phyloP scores from a whole-genome alignment of 92 coral and sea anemone genomes.

The Umimayanthus kanabou region DNA sequence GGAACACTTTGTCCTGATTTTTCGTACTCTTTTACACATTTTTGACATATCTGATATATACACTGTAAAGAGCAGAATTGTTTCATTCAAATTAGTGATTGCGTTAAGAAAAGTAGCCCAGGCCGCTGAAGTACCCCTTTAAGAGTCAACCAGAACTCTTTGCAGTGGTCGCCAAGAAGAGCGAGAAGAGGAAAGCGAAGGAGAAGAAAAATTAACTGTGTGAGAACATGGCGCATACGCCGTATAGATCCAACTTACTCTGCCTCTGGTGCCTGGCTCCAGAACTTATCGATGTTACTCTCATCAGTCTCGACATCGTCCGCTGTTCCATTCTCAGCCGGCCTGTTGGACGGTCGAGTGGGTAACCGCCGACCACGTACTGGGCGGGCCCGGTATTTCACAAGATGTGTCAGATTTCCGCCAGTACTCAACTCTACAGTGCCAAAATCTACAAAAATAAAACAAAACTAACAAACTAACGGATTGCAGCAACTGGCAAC shows the following conservation, averaged over 20 bases:
- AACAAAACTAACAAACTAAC: background rate
- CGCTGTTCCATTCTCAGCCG: constrained; percentile 64
- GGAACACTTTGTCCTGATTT: no score
- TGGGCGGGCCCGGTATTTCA: constrained; percentile 87
- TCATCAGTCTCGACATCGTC: constrained; percentile 57
- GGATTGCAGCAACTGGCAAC: no score
- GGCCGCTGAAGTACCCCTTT: no score
- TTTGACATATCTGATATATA: no score
- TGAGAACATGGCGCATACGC: background rate
- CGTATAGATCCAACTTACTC: constrained; percentile 57
- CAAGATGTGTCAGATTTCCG: constrained; percentile 74
- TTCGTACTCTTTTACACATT: no score
- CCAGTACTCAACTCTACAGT: constrained; percentile 59
- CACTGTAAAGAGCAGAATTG: no score
- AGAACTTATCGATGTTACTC: constrained; percentile 71
- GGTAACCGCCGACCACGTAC: constrained; percentile 93
- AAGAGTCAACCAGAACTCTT: no score
- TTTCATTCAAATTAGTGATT: no score
- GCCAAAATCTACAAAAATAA: constrained; percentile 60
- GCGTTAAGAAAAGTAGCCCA: no score
- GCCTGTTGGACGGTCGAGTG: constrained; percentile 91
- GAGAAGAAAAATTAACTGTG: background rate
- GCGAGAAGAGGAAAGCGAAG: no score
- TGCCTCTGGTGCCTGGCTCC: constrained; percentile 59
- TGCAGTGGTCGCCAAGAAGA: no score